Base-by-base conservation (phyloP, 2,888 invertebrate species). In the Trachelus iudaicus region DNA sequence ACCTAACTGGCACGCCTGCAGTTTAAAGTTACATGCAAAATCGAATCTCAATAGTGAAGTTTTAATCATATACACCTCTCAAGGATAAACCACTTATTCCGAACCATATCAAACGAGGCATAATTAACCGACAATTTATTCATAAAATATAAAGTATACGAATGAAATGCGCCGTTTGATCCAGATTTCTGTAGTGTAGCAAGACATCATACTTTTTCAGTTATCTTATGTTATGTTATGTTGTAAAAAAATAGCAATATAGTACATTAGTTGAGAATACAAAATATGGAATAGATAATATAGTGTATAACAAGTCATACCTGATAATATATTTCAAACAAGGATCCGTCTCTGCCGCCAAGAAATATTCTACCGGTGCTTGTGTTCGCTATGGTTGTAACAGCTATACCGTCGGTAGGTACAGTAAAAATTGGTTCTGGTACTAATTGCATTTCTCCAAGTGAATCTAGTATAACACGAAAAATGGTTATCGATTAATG, bases 291-390 rank as follows among this genome's bases (percentile, higher is more conserved):
- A 73, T 15, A 75, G 37, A 40, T 34, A 11, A 37, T 37, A 1
- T 37, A 37, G 37, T n/a, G 40, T 11, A 56, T 34, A 34, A 75
- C 37, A 35, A 30, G 34, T 75, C 68, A 15, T 90, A 97, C 97
- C 94, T 98, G 97, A 92, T 99, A 99, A 83, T 95, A 94, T 83
- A 99, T 95, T 94, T 99, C 99, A 93, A 97, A 98, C 1, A 99
- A 93, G 85, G 96, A 96, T 13, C 98, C 98, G 93, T 99, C 98
- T 89, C 96, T 96, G 34, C 97, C 98, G 33, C 98, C 98, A 91
- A 99, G 94, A 91, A 99, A 99, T 85, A 99, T 96, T 82, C 99
- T 93, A 0, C 99, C 99, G 86, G 94, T 94, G 23, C 93, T 93
- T 4, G 97, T 96, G 33, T 98, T 96, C 79, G 95, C 94, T 77